These are phyloP conservation scores for Callorhinus ursinus DNA, from an alignment of 2,113 vertebrate genomes.

Conservation along the genomic window DNA sequence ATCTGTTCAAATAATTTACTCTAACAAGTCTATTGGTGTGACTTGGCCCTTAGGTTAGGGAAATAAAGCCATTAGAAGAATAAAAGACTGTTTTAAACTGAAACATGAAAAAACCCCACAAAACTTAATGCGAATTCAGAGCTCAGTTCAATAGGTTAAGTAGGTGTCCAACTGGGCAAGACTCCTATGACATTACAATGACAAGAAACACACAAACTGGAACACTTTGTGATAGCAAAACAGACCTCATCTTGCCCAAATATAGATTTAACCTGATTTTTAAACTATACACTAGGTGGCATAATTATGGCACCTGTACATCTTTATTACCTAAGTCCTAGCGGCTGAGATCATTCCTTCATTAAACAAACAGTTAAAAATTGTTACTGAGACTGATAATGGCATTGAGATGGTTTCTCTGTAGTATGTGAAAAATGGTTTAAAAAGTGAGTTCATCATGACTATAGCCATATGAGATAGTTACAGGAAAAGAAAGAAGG, in stretches of 20 bases:
- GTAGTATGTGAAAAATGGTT: neutral
- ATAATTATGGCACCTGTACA: neutral
- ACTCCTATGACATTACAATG: neutral
- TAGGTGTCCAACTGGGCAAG: neutral
- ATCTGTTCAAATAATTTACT: constrained; percentile 31
- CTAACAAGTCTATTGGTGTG: neutral
- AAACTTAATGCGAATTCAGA: constrained; percentile 26
- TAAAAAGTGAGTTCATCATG: neutral
- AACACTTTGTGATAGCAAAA: neutral
- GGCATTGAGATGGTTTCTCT: neutral
- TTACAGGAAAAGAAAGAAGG: neutral
- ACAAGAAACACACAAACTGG: neutral
- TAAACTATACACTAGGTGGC: neutral
- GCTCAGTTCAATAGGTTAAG: neutral
- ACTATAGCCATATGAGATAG: neutral
- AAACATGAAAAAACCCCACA: neutral
- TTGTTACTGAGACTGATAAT: neutral
- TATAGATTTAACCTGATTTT: neutral
- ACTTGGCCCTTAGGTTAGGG: neutral
- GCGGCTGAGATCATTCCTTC: neutral
- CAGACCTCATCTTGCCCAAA: neutral
- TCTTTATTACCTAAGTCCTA: neutral
- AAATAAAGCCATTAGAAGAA: constrained; percentile 45
- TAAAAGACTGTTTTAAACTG: constrained; percentile 13
- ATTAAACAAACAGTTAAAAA: neutral